phyloP scores from a whole-genome alignment of 2,797 vertebrate species.

The Agapornis canus region DNA sequence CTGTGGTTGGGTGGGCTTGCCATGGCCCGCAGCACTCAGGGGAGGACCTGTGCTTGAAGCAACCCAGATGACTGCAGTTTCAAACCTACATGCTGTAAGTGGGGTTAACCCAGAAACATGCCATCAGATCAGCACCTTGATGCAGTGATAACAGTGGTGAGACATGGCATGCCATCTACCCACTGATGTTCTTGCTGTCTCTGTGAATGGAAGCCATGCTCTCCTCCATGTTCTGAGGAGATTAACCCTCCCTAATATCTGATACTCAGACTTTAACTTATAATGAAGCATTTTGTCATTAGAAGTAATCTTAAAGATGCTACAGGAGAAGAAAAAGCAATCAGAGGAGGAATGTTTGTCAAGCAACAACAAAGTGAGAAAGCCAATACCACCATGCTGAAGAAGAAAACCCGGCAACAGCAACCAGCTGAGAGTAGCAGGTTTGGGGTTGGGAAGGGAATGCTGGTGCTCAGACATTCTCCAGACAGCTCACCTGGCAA shows the following conservation, averaged over 20 bases:
- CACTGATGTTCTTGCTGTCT: not conserved
- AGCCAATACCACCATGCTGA: not conserved
- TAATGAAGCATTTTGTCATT: not conserved
- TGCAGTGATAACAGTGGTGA: not conserved
- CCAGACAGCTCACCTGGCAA: not conserved
- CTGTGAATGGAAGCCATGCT: not conserved
- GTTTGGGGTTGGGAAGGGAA: not conserved
- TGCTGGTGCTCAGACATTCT: not conserved
- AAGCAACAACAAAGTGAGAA: not conserved
- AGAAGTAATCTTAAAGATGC: not conserved
- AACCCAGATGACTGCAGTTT: not conserved
- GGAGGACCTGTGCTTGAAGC: not conserved
- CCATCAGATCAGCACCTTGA: not conserved
- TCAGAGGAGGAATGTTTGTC: not conserved
- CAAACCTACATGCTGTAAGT: not conserved
- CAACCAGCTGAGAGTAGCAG: not conserved
- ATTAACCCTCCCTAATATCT: not conserved
- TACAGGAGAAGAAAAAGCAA: not conserved
- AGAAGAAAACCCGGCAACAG: not conserved
- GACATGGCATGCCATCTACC: not conserved
- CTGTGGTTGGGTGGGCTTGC: not conserved
- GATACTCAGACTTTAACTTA: not conserved
- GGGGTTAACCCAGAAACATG: rapidly evolving
- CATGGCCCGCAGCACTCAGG: not conserved
- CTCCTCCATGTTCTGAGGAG: not conserved